Percentiles rank a stretch among this genome's conserved stretches.
Evolutionary conservation across 2,888 invertebrate genomes (phyloP).

Genomic region (Mycalesis mineus): DNA sequence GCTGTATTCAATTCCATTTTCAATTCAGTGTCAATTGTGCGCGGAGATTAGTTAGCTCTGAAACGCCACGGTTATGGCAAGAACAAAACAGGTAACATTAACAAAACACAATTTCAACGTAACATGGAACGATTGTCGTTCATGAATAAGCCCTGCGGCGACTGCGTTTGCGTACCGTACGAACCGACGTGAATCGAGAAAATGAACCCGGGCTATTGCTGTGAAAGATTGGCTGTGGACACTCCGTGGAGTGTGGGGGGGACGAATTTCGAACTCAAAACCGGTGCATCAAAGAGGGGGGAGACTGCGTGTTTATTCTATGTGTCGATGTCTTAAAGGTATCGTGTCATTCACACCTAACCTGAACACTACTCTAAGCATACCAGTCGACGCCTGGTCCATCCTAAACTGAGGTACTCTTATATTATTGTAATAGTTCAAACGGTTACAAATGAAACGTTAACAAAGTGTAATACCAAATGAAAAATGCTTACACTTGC

Average conservation of each 20-base stretch:
- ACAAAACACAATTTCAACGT: conserved; percentile 70
- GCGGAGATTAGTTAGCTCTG: conserved; percentile 48
- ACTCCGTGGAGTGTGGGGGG: conserved; percentile 30
- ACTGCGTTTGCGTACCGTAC: conserved; percentile 56
- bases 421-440: conserved; percentile 74
- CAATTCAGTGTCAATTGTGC: conserved; percentile 40
- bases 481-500: conserved; percentile 75
- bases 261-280: conserved; percentile 37
- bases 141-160: conserved; percentile 74
- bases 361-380: conserved; percentile 61
- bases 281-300: conserved; percentile 40
- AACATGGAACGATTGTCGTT: conserved; percentile 70
- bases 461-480: conserved; percentile 76
- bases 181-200: conserved; percentile 57
- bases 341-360: conserved; percentile 64
- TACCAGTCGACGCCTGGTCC: conserved; percentile 78
- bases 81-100: conserved; percentile 70
- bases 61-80: conserved; percentile 51
- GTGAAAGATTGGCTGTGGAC: conserved; percentile 49
- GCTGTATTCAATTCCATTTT: conserved; percentile 53
- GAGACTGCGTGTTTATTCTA: conserved; percentile 62
- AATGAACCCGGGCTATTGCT: conserved; percentile 70
- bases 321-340: conserved; percentile 67
- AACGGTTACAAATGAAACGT: conserved; percentile 76
- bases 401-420: conserved; percentile 77